Base-by-base conservation (phyloP, 2,888 invertebrate species). In the Drosophila recens region DNA sequence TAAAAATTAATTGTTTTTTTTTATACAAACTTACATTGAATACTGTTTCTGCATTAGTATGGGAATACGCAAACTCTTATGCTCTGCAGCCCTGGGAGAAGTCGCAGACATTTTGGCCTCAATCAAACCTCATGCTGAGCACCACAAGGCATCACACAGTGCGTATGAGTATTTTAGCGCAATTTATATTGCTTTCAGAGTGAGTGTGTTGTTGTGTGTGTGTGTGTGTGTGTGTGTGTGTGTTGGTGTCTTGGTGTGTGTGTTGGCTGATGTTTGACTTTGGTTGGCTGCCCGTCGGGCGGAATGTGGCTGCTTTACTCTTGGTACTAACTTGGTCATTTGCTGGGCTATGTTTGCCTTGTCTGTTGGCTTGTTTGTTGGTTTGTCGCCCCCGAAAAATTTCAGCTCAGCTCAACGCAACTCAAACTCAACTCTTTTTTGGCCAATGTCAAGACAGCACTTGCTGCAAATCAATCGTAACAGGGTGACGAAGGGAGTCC, bases 161-260 rank as follows among this genome's bases (percentile, higher is more conserved):
- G 78, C 78, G 78, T 80, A 79, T 79, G 68, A 68, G 80, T 76
- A 80, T 72, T 80, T 68, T 62, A 61, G 53, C 72, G 67, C 65
- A 76, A 78, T 72, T 68, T 76, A 78, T 76, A 72, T 80, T 72
- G 72, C 76, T 70, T 66, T 70, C 66, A 66, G 34, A 56, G 45
- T 27, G 34, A 40, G 51, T 15, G 30, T n/a, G 38, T 56, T 51
- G 34, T 34, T 20, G 9, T 34, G 51, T 20, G 11, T 17, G 49
- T 33, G 45, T 30, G 10, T 48, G 36, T 53, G 27, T 53, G 23
- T 48, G 56, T 40, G 42, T 33, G 13, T 45, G 51, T 13, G 11
- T 17, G 49, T 33, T 38, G 30, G 10, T 48, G 36, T 53, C n/a
- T n/a, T n/a, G n/a, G 27, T 53, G 34, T 54, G 46, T 40, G 36